phyloP scores from a whole-genome alignment of 2,888 invertebrate species.

The Chrysolina oricalcia region DNA sequence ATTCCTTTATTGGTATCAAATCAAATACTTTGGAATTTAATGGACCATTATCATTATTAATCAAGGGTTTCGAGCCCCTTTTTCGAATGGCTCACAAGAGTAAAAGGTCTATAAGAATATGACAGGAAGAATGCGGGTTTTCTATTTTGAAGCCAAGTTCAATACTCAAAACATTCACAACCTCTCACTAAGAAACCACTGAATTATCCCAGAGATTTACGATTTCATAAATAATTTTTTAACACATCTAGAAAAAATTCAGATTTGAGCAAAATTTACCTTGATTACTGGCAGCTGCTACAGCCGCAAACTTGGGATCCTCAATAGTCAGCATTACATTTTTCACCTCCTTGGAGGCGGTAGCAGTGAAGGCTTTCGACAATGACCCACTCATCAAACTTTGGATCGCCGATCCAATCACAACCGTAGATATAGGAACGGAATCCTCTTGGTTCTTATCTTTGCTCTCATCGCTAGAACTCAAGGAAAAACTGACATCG shows the following conservation, averaged over 20 bases:
- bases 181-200: no score
- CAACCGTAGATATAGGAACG: slow-evolving; percentile 47
- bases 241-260: not conserved
- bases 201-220: no score
- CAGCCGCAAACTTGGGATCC: slow-evolving; percentile 83
- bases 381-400: slow-evolving; percentile 60
- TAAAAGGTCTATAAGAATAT: no score
- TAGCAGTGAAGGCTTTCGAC: slow-evolving; percentile 49
- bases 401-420: slow-evolving; percentile 60
- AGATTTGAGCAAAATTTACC: slow-evolving; percentile 40
- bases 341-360: slow-evolving; percentile 64
- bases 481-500: slow-evolving; percentile 73
- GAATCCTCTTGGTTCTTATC: slow-evolving; percentile 61
- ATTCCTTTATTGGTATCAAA: no score
- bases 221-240: no score
- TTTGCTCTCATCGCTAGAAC: slow-evolving; percentile 74
- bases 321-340: slow-evolving; percentile 79
- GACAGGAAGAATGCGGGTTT: no score
- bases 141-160: no score
- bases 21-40: no score
- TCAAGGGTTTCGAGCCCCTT: no score
- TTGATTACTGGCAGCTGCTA: slow-evolving; percentile 81
- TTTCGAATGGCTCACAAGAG: no score
- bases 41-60: no score
- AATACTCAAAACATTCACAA: no score